Base-by-base conservation (phyloP, 2,797 vertebrate genomes). In the Melanotaenia trifasciata region DNA sequence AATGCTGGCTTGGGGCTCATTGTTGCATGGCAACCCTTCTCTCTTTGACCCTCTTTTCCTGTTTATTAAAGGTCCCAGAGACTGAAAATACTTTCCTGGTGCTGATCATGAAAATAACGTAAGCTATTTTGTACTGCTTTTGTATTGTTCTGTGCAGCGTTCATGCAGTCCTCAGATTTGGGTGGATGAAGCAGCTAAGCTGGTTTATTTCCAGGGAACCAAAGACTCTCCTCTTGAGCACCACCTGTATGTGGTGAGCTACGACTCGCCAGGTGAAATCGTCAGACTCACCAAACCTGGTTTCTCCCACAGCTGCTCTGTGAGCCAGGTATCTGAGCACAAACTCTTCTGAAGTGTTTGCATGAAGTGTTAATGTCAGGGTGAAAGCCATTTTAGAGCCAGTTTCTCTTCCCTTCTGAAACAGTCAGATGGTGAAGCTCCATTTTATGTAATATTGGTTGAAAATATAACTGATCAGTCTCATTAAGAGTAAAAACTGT, bases 181-280 rank as follows among this genome's bases (percentile, higher is more conserved):
- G 95, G 96, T 98, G 74, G 95, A 97, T 0, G 96, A 97, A 91
- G 87, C 87, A 12, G 89, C 94, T 0, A 95, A 95, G 88, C 88
- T 96, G 86, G 95, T 98, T 75, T 98, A 97, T 73, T 97, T 98
- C 90, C 96, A 97, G 90, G 96, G 95, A 76, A 97, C 96, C 0
- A 95, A 93, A 90, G 96, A 97, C 91, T 96, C 96, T n/a, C 96
- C 96, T 0, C 83, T 98, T 86, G 97, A 98, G 79, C 97, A 98
- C 62, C 97, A 98, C 79, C 95, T 98, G 14, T 98, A 98, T 0
- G 96, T 96, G 8, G 96, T 95, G 82, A 97, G 94, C 93, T 97
- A 97, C 0, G 94, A 96, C 22, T 65, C 66, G 0, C 95, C 96
- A 0, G 93, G 94, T 0, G 96, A 97, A 84, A 95, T 97, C 0